Evolutionary conservation across 2,113 vertebrate species (phyloP), one percentile per base, ranked within the genome.

Genomic region (Antechinus flavipes): DNA sequence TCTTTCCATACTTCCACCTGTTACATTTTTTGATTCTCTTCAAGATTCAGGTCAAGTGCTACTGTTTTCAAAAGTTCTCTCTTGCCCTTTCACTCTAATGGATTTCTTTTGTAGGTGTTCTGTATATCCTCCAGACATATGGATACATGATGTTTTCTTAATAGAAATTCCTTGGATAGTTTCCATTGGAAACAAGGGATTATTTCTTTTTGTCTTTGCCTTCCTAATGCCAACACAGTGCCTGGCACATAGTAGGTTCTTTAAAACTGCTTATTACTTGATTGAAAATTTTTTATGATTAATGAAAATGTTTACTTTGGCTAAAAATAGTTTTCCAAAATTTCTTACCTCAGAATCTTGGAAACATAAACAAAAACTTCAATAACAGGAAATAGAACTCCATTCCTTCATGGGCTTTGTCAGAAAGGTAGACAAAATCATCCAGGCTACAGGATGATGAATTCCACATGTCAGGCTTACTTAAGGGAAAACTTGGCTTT

Each of bases 391-490:
- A 25, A 7, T 92, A 54, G 91, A 58, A 2, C 23, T 92, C 52
- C 24, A 55, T 8, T 91, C 91, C 35, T 91, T 14, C 22, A 35
- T 91, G n/a, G 25, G 14, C 55, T 93, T 91, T 56, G 54, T 50
- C 89, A 58, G 68, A 94, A 93, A 54, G 91, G 56, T 96, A 94
- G 4, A 42, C 47, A 54, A 23, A 47, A 91, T 23, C 1, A 84
- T 7, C 68, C 19, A 42, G 16, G 7, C 7, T 84, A 84, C 2
- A 30, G 3, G 27, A 50, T 50, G 12, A 90, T 49, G 10, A 50
- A 90, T 47, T 50, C 49, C 47, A 49, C 5, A 25, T 90, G 47
- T 27, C 47, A 90, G 27, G 25, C 47, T 90, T 49, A 52, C 49
- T 27, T 90, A 50, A 84, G 47, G 8, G 90, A 49, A 14, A 47